These are phyloP conservation scores for Rhinolophus ferrumequinum DNA, from an alignment of 2,113 vertebrate genomes.

Conservation along the genomic window DNA sequence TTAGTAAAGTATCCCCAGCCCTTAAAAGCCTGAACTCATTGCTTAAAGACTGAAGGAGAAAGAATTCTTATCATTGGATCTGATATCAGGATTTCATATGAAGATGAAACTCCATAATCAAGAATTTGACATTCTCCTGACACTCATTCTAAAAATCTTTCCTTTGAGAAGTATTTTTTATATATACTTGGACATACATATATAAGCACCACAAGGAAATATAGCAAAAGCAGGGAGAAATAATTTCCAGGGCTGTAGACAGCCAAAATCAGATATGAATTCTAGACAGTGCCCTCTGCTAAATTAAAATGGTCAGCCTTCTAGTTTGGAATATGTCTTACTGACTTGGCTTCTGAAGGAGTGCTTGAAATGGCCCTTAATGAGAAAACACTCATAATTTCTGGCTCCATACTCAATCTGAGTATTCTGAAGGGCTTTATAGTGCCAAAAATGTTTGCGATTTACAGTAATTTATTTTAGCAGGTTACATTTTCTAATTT, in stretches of 20 bases:
- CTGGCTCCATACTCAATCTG: not conserved
- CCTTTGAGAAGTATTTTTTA: not conserved
- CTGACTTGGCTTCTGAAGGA: not conserved
- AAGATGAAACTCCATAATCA: not conserved
- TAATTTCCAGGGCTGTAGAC: not conserved
- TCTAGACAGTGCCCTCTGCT: not conserved
- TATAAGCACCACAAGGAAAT: not conserved
- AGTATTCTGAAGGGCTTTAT: not conserved
- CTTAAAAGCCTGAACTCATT: not conserved
- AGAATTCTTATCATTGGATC: not conserved
- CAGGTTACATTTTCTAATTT: not conserved
- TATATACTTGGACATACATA: too few relatives aligned
- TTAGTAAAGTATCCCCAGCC: not conserved
- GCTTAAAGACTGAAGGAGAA: not conserved
- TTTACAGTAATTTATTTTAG: not conserved
- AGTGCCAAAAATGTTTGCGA: not conserved
- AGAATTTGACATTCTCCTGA: not conserved
- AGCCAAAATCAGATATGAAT: not conserved
- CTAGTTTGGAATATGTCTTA: not conserved
- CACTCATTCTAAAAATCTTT: not conserved
- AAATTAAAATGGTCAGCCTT: not conserved
- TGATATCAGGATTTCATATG: not conserved
- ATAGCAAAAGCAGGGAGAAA: not conserved
- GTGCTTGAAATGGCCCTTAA: not conserved
- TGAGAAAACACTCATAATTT: not conserved